phyloP scores from a whole-genome alignment of 37 sponge, comb jelly and placozoan genomes.

The Axinella damicornis region DNA sequence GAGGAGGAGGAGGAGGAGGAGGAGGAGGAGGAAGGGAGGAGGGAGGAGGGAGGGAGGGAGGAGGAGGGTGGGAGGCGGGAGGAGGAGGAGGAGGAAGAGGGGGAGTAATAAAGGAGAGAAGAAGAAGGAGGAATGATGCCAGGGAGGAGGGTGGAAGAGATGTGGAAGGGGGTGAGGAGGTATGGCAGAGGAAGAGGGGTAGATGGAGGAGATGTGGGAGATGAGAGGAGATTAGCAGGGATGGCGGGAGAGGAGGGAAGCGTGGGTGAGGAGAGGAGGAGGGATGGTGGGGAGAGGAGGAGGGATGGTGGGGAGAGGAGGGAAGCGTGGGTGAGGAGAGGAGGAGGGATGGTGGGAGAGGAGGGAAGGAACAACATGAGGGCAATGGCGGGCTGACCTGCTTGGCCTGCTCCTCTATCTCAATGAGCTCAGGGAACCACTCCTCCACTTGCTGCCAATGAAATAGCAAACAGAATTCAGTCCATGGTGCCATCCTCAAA shows the following conservation, averaged over 20 bases:
- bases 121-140: constrained; percentile 64
- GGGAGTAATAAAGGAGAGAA: constrained; percentile 12
- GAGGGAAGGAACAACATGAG: constrained; percentile 10
- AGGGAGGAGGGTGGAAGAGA: constrained; percentile 55
- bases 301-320: not conserved
- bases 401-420: constrained; percentile 90
- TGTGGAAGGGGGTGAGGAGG: not conserved
- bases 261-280: too few species aligned
- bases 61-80: constrained; percentile 41
- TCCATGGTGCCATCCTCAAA: too few species aligned
- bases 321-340: constrained; percentile 76
- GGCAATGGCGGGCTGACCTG: not conserved
- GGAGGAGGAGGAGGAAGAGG: constrained; percentile 37
- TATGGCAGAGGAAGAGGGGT: constrained; percentile 26
- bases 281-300: not conserved
- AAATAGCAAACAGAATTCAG: too few species aligned
- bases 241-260: constrained; percentile 56
- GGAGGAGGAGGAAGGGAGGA: constrained; percentile 72
- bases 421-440: constrained; percentile 90
- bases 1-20: constrained; percentile 15
- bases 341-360: constrained; percentile 87
- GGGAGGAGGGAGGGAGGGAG: constrained; percentile 62
- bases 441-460: constrained; percentile 84
- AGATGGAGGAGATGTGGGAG: constrained; percentile 76
- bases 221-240: constrained; percentile 89